phyloP scores from a whole-genome alignment of 1,140 invertebrate genomes.

The Hyphantria cunea region DNA sequence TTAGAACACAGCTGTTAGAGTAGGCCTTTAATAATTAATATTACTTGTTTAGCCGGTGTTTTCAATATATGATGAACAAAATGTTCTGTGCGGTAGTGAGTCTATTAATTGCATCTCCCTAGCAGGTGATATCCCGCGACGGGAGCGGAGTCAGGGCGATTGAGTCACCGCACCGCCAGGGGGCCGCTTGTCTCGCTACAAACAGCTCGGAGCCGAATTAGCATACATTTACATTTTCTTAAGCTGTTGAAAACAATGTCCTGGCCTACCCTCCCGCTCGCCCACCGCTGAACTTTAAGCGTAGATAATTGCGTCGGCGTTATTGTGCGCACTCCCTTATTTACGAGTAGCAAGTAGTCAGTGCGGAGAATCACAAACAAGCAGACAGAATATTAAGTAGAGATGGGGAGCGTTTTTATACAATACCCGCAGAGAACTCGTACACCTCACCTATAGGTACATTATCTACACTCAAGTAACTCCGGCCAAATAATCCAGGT shows the following conservation, averaged over 20 bases:
- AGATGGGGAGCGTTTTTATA: conserved; percentile 10
- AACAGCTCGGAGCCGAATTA: conserved; percentile 29
- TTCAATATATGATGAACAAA: too few relatives aligned
- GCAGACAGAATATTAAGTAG: conserved; percentile 35
- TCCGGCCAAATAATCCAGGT: too few relatives aligned
- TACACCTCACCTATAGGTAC: too few relatives aligned
- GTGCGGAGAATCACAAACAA: conserved; percentile 34
- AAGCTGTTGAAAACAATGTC: conserved; percentile 36
- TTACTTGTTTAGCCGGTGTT: too few relatives aligned
- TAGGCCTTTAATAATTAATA: too few relatives aligned
- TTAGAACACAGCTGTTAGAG: too few relatives aligned
- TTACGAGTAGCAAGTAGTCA: conserved; percentile 24
- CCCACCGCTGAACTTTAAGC: conserved; percentile 1
- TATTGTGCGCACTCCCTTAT: conserved; percentile 33
- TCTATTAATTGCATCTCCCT: too few relatives aligned
- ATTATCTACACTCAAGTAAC: too few relatives aligned
- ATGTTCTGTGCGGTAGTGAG: too few relatives aligned
- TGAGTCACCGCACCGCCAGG: too few relatives aligned
- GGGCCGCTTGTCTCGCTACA: background rate
- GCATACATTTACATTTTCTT: conserved; percentile 54
- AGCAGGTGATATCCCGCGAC: too few relatives aligned
- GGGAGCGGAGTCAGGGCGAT: too few relatives aligned
- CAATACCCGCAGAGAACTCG: background rate
- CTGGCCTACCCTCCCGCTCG: background rate
- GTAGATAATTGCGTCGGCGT: conserved; percentile 31